Base-by-base conservation (phyloP, 1,140 invertebrate species). In the Augochlora pura region DNA sequence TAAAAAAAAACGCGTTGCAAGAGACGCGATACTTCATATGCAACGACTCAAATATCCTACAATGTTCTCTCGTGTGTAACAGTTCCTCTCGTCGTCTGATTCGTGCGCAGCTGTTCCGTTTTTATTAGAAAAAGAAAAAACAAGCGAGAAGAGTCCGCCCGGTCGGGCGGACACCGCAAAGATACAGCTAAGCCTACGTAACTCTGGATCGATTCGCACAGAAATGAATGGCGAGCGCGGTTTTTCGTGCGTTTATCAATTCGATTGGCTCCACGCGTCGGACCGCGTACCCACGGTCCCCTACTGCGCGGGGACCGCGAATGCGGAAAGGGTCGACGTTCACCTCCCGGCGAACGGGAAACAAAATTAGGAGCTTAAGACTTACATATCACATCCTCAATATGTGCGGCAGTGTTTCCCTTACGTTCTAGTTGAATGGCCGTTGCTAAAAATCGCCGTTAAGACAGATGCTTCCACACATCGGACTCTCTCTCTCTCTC, bases 301-400 rank as follows among this genome's bases (percentile, higher is more conserved):
- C n/a, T n/a, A n/a, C n/a, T n/a, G n/a, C n/a, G n/a, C n/a, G n/a
- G n/a, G n/a, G n/a, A n/a, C n/a, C n/a, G n/a, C n/a, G n/a, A n/a
- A n/a, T n/a, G n/a, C n/a, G n/a, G n/a, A n/a, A n/a, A 66, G 57
- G 12, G 49, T 74, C 54, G 27, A 3, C 18, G 42, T 42, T 57
- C 18, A 18, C 60, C 52, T 12, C 9, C 52, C 57, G 49, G 21
- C 52, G 59, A 16, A 23, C 73, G 27, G 39, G 46, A 42, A 54
- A 74, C 64, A 49, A 49, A 76, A 74, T 42, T 52, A 70, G 62
- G 57, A 63, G 68, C 76, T 80, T 80, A 82, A 80, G 75, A 79
- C 68, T 87, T 78, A 39, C 85, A 87, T 90, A 90, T 90, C 89
- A 90, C 89, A 90, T 90, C 77, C 59, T 87, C 74, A 80, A 82